Base-by-base conservation (phyloP, 2,888 invertebrate genomes). In the Chydorus sphaericus region DNA sequence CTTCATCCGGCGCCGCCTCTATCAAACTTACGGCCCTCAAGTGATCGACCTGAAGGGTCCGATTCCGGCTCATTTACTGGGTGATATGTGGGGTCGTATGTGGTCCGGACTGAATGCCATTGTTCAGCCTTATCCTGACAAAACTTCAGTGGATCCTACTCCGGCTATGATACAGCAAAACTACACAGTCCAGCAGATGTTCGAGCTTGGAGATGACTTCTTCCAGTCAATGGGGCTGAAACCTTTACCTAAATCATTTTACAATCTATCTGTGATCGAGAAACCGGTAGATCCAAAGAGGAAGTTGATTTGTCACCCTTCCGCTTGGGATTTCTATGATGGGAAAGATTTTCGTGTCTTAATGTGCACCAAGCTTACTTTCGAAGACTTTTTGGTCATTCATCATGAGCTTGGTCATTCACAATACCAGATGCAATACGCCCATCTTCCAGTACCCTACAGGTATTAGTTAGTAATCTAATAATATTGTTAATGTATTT, bases 21-120 rank as follows among this genome's bases (percentile, higher is more conserved):
- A 59, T 16, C 36, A 63, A 14, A 55, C 59, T 4, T 70, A 71
- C 60, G 67, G 67, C 11, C 57, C 59, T 1, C 62, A 66, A 7
- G 61, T 23, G 14, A 56, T 61, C 39, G 36, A 54, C 36, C 38
- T 39, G 36, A 61, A 62, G 53, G 72, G 71, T 5, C 67, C 70
- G 5, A 69, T 75, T 48, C 74, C 74, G 1, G 73, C 72, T 4
- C 73, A 73, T 64, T 59, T 75, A 5, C 61, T 74, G 20, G 73
- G 73, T 8, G 64, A 65, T 56, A 65, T 64, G 63, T 66, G 66
- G 65, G 65, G 65, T 14, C 57, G 64, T 39, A 62, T 63, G 56
- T 66, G 66, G 66, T 57, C 52, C 8, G 63, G 64, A 56, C 56
- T 65, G 14, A 61, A 62, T 57, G 29, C 58, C 51, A 57, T 63